Evolutionary conservation across 2,888 invertebrate species (phyloP).

Genomic region (Cylloceria caligata): DNA sequence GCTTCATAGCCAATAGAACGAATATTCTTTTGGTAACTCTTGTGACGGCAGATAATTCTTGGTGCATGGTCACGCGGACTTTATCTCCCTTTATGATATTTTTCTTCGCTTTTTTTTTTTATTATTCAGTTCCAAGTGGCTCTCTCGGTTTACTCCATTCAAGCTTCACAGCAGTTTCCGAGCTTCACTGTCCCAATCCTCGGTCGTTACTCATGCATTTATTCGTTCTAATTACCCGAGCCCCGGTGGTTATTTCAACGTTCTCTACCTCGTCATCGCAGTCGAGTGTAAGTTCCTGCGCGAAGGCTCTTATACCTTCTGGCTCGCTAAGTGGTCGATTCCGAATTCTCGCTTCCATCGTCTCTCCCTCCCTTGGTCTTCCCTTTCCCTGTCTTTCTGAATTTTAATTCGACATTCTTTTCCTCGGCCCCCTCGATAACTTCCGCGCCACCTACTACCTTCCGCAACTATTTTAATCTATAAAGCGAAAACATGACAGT

Average conservation of each 20-base stretch:
- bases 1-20: background rate
- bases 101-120: conserved; percentile 34
- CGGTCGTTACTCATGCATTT: conserved; percentile 75
- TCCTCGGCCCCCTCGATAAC: background rate
- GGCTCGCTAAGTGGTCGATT: conserved; percentile 61
- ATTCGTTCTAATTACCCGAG: conserved; percentile 75
- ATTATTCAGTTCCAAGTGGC: conserved; percentile 8
- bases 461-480: conserved; percentile 23
- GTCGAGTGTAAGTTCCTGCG: conserved; percentile 28
- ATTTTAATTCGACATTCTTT: conserved; percentile 37
- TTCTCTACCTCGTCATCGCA: conserved; percentile 25
- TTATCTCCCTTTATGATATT: conserved; percentile 30
- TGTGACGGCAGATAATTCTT: background rate
- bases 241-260: conserved; percentile 64
- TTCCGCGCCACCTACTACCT: conserved; percentile 9
- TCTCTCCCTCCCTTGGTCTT: background rate
- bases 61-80: background rate
- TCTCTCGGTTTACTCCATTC: conserved; percentile 37
- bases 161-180: conserved; percentile 46
- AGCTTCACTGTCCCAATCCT: conserved; percentile 58
- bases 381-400: conserved; percentile 15
- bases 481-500: conserved; percentile 39
- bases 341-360: conserved; percentile 56
- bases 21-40: background rate
- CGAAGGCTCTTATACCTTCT: conserved; percentile 27